A percentile compares a stretch with the other conserved stretches of the same genome.
phyloP scores from a whole-genome alignment of 2,888 invertebrate species.

The Coecobrya sp. region DNA sequence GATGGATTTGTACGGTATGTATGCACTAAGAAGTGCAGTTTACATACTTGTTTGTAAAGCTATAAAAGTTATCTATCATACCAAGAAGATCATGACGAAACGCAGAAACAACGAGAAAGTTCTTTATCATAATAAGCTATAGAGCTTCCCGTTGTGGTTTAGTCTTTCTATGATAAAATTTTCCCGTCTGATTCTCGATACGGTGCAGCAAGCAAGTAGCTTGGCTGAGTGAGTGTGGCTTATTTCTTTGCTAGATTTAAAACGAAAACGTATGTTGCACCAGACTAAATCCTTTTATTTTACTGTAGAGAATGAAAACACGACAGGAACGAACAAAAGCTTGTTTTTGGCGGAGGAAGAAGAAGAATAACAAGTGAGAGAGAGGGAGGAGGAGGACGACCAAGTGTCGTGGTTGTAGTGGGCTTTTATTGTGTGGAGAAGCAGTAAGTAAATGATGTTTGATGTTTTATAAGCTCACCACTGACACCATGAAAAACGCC shows the following conservation, averaged over 20 bases:
- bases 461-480: conserved; percentile 63
- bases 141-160: neutral
- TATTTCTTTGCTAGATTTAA: conserved; percentile 20
- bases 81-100: neutral
- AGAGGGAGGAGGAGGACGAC: conserved; percentile 13
- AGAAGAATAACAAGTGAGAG: conserved; percentile 9
- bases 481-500: conserved; percentile 65
- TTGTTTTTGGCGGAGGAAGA: neutral
- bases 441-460: conserved; percentile 50
- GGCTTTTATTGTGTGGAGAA: conserved; percentile 17
- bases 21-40: neutral
- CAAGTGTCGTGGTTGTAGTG: neutral
- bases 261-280: conserved; percentile 55
- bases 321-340: conserved; percentile 3
- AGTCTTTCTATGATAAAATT: conserved; percentile 16
- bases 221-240: neutral
- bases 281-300: conserved; percentile 63
- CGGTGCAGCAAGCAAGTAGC: neutral
- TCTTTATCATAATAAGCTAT: neutral
- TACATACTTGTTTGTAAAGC: neutral
- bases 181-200: neutral
- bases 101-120: neutral
- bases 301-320: neutral
- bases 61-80: conserved; percentile 4
- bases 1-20: too few relatives aligned